Base-by-base conservation (phyloP, 2,888 invertebrate genomes). In the Zelleria hepariella region DNA sequence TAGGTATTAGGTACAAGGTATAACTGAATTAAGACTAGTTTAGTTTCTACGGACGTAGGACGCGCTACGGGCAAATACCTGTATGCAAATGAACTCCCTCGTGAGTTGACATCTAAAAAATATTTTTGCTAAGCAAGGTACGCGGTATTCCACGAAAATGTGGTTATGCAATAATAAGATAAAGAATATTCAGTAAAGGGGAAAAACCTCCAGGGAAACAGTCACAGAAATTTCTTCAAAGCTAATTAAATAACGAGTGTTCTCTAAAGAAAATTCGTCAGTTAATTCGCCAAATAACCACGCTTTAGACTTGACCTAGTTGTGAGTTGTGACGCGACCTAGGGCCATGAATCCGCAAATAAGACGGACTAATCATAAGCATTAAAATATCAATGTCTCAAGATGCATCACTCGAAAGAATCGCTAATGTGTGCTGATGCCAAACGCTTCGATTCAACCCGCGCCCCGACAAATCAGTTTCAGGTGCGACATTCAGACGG, bases 381-480 rank as follows among this genome's bases (percentile, higher is more conserved):
- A 42, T 42, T 42, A 42, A 42, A 42, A 54, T 26, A 25, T 26
- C 6, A 18, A 26, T 58, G 55, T 48, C 54, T 24, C 23, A 26
- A 64, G 69, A 65, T 64, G 68, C 77, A 78, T 80, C 81, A 78
- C 70, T 66, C 69, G 68, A 78, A 76, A 75, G 75, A 77, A 20
- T 24, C 25, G 76, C 77, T 74, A 70, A 69, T 74, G 65, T 67
- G 73, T 70, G 73, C 57, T 68, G 64, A 66, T 80, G 83, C 84
- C 83, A 86, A 78, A 59, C 77, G 69, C 67, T 77, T 78, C 75
- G 77, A 81, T 78, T 77, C 80, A 76, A 76, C 32, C 32, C 32
- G 32, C 32, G 70, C 66, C 73, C 77, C 73, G 76, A 79, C 81
- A 77, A 80, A 82, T 82, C 74, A 86, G 86, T 84, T 72, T 72